These are phyloP conservation scores for Penaeus monodon DNA, from an alignment of 2,888 invertebrate genomes.

Conservation along the genomic window DNA sequence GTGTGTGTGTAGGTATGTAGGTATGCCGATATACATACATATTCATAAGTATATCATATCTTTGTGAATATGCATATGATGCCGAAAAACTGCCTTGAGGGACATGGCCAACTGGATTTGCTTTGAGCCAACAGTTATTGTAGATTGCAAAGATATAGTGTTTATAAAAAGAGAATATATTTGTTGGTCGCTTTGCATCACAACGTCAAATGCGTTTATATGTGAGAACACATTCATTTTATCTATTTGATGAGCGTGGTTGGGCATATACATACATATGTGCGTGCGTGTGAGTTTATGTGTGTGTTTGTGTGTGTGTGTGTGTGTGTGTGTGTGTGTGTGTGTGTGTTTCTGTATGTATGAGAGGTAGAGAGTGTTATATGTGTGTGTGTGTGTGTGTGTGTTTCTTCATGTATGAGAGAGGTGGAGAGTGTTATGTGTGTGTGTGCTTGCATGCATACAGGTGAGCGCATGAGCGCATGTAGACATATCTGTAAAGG, in stretches of 20 bases:
- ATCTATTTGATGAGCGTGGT: too few species aligned
- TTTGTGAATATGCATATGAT: background rate
- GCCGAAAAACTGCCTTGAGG: too few species aligned
- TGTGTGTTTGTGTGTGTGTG: constrained; percentile 4
- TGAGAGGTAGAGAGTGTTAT: background rate
- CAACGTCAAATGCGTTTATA: too few species aligned
- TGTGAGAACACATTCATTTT: too few species aligned
- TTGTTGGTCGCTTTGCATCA: too few species aligned
- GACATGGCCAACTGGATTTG: too few species aligned
- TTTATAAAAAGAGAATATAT: too few species aligned
- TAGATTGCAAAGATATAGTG: too few species aligned
- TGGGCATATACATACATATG: background rate
- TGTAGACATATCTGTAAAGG: background rate
- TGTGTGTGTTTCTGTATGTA: background rate
- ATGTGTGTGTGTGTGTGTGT: background rate
- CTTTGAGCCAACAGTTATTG: too few species aligned
- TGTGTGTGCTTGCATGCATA: background rate
- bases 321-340: background rate
- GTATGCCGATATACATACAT: background rate
- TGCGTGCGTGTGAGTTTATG: background rate
- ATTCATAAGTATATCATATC: background rate
- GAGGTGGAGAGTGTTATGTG: too few species aligned
- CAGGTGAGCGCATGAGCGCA: background rate
- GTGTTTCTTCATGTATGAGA: background rate
- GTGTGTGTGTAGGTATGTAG: background rate